These are phyloP conservation scores for Engystomops pustulosus DNA, from an alignment of 2,113 vertebrate species.

Conservation along the genomic window DNA sequence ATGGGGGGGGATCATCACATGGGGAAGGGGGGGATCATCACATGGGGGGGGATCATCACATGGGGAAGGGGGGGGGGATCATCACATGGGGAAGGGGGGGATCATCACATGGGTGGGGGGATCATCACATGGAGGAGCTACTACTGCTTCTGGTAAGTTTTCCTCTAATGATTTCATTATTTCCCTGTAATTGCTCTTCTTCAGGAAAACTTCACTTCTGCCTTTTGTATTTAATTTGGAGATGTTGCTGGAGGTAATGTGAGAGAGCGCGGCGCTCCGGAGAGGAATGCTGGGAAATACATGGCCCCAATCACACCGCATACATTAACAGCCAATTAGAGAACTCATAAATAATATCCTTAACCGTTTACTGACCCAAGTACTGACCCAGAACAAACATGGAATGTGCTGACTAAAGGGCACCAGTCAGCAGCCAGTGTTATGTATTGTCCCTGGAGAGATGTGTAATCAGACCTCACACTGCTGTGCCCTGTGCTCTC, in stretches of 20 bases:
- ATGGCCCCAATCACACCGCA: not conserved
- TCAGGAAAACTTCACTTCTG: not conserved
- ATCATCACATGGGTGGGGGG: conserved; percentile 18
- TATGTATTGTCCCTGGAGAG: too few species aligned
- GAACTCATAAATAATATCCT: not conserved
- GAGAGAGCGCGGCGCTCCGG: not conserved
- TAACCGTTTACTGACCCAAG: not conserved
- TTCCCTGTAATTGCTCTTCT: conserved; percentile 28
- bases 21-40: conserved; percentile 20
- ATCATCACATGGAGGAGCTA: not conserved
- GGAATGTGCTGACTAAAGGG: too few species aligned
- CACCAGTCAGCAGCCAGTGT: too few species aligned
- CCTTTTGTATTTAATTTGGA: not conserved
- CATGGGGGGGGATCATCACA: not conserved
- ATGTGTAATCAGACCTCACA: too few species aligned
- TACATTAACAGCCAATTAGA: not conserved
- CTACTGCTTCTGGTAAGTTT: conserved; percentile 21
- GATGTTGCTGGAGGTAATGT: not conserved
- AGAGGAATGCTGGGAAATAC: not conserved
- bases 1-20: not conserved
- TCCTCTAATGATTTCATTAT: conserved; percentile 33
- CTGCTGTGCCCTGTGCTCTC: not conserved
- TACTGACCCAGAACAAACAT: not conserved
- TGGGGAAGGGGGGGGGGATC: not conserved
- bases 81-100: conserved; percentile 20